phyloP scores from a whole-genome alignment of 23 tunicate species.

The Clavelina lepadiformis region DNA sequence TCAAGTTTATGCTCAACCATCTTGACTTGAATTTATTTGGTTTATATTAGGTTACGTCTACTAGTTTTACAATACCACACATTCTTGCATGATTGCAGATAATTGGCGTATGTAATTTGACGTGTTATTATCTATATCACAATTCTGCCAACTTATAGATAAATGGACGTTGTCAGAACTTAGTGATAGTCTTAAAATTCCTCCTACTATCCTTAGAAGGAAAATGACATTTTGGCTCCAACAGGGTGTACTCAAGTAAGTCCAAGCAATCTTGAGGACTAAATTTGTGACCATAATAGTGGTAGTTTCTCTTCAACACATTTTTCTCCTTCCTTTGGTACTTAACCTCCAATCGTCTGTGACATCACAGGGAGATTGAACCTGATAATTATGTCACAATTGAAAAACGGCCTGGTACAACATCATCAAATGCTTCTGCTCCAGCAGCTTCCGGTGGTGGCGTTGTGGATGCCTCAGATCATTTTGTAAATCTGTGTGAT shows the following conservation, averaged over 20 bases:
- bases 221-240: constrained; percentile 85
- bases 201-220: constrained; percentile 53
- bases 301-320: background rate
- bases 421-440: background rate
- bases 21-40: background rate
- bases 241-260: constrained; percentile 76
- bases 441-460: background rate
- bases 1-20: background rate
- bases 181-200: constrained; percentile 37
- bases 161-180: constrained; percentile 55
- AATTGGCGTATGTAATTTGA: no score
- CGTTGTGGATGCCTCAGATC: background rate
- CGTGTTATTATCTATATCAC: no score
- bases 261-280: background rate
- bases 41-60: background rate
- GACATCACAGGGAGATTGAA: constrained; percentile 14
- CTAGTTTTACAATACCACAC: no score
- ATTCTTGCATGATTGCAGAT: no score
- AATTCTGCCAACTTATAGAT: constrained; percentile 20
- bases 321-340: background rate
- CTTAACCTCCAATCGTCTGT: background rate
- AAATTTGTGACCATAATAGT: no score
- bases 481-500: constrained; percentile 1
- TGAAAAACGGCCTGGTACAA: constrained; percentile 4
- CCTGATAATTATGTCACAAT: constrained; percentile 19